Conservation (phyloP, 2,888 invertebrate species). For the Caenorhabditis panamensis region DNA sequence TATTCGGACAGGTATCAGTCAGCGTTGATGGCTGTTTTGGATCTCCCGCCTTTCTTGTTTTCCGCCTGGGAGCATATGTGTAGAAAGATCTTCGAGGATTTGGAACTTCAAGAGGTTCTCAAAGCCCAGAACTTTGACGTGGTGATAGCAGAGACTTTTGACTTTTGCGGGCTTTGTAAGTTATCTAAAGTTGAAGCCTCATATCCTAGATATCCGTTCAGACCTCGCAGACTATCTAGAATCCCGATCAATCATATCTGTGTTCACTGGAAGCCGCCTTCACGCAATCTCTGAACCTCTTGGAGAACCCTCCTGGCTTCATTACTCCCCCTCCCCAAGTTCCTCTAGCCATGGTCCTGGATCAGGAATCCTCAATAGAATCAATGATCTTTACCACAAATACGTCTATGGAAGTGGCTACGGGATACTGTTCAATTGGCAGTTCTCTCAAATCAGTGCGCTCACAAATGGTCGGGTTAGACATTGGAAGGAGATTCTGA, state of each 20-base stretch:
- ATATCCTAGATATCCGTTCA: no score
- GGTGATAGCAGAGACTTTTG: slow-evolving; percentile 53
- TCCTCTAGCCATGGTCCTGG: slow-evolving; percentile 11
- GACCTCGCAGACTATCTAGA: slow-evolving; percentile 46
- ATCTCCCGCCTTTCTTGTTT: slow-evolving; percentile 20
- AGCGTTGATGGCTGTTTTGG: not conserved
- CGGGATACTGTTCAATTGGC: slow-evolving; percentile 33
- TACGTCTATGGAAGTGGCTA: slow-evolving; percentile 33
- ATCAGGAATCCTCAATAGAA: slow-evolving; percentile 24
- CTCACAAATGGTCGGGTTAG: slow-evolving; percentile 34
- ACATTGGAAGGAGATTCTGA: slow-evolving; percentile 46
- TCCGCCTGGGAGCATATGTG: slow-evolving; percentile 45
- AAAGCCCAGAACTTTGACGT: slow-evolving; percentile 45
- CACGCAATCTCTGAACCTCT: slow-evolving; percentile 13
- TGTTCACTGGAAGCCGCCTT: slow-evolving; percentile 43
- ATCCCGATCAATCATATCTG: slow-evolving; percentile 34
- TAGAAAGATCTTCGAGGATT: slow-evolving; percentile 18
- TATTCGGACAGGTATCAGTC: slow-evolving; percentile 33
- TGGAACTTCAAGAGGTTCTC: not conserved
- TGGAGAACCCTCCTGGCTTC: slow-evolving; percentile 36
- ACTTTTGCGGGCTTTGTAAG: slow-evolving; percentile 58
- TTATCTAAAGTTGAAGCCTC: no score
- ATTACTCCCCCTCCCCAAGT: slow-evolving; percentile 45
- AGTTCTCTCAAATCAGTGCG: slow-evolving; percentile 25
- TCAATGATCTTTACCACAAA: slow-evolving; percentile 39